Percentiles rank a stretch among this genome's conserved stretches.
Conservation (phyloP, 2,888 invertebrate genomes). For the Malachius bipustulatus region DNA sequence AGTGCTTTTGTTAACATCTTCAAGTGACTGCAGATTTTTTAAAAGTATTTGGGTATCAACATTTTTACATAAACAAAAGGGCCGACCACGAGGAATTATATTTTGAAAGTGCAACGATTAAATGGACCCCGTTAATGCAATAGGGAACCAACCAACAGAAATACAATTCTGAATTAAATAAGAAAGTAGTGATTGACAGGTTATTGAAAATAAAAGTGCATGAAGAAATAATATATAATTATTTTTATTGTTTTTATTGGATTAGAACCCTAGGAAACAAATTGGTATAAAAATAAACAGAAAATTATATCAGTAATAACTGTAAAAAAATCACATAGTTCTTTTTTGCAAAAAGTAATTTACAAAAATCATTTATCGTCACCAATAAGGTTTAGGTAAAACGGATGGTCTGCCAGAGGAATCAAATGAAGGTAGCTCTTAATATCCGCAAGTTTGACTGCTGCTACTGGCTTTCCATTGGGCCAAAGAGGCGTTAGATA, state of each 20-base stretch:
- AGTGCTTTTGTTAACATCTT: no score
- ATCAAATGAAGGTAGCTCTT: background rate
- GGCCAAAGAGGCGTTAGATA: background rate
- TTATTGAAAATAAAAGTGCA: background rate
- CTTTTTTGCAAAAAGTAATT: background rate
- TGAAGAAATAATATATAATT: background rate
- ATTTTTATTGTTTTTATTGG: no score
- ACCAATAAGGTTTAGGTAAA: background rate
- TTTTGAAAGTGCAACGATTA: no score
- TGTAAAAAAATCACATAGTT: constrained; percentile 1
- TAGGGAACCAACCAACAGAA: constrained; percentile 2
- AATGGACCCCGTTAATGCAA: background rate
- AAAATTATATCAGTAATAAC: no score
- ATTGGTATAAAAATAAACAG: no score
- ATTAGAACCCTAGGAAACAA: no score
- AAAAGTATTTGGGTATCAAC: no score
- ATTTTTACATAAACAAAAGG: no score
- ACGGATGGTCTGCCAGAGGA: background rate
- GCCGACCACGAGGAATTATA: no score
- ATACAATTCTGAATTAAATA: background rate
- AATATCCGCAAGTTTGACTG: background rate
- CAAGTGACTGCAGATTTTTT: no score
- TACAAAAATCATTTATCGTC: background rate
- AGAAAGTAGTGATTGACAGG: background rate
- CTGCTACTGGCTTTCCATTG: background rate